These are phyloP conservation scores for Probosciger aterrimus DNA, from an alignment of 2,113 vertebrate genomes.

Conservation along the genomic window DNA sequence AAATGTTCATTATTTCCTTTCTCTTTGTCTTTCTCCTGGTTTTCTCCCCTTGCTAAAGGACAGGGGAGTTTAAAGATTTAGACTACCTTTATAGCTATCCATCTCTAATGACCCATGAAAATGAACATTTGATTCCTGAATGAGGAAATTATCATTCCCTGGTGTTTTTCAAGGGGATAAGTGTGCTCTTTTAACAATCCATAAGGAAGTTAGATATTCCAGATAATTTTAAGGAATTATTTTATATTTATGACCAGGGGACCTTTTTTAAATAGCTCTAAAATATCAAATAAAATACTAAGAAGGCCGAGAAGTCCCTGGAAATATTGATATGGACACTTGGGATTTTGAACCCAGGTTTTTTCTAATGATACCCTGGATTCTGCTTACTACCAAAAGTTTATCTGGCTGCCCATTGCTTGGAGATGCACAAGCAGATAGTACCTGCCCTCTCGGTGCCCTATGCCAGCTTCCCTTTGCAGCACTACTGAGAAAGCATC, in stretches of 20 bases:
- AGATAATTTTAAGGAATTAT: background rate
- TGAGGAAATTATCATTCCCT: background rate
- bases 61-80: conserved; percentile 20
- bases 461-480: background rate
- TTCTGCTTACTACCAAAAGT: background rate
- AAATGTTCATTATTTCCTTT: conserved; percentile 18
- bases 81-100: conserved; percentile 21
- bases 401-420: background rate
- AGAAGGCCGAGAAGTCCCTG: background rate
- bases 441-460: too few species aligned
- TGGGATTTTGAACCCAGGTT: background rate
- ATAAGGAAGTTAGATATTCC: background rate
- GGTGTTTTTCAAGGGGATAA: conserved; percentile 5
- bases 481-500: background rate
- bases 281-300: background rate
- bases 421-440: background rate
- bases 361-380: background rate
- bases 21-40: background rate
- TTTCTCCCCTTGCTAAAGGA: conserved; percentile 1
- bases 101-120: conserved; percentile 23
- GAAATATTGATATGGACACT: accelerated
- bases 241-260: background rate
- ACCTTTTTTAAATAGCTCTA: background rate
- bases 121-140: background rate
- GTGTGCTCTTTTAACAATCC: background rate